phyloP scores from a whole-genome alignment of 2,888 invertebrate genomes.

The Caenorhabditis japonica region DNA sequence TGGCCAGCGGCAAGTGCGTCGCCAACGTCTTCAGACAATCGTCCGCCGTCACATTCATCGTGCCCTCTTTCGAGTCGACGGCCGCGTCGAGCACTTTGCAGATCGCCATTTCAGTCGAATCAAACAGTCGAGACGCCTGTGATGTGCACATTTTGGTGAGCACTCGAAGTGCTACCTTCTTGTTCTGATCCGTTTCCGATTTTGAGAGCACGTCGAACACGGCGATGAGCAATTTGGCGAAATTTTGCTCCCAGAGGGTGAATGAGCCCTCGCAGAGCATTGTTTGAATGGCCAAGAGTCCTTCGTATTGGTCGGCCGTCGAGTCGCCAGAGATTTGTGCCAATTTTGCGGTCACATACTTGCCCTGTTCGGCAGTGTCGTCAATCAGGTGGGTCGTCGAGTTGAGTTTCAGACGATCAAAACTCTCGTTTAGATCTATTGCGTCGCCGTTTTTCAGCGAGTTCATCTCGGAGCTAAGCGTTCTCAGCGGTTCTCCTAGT shows the following conservation, averaged over 20 bases:
- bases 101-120: constrained; percentile 43
- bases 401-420: constrained; percentile 45
- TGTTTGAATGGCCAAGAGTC: constrained; percentile 22
- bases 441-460: constrained; percentile 7
- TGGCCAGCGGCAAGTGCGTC: constrained; percentile 48
- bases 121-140: constrained; percentile 52
- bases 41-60: constrained; percentile 48
- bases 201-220: constrained; percentile 43
- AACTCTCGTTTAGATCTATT: constrained; percentile 40
- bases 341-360: constrained; percentile 21
- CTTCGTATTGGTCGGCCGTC: constrained; percentile 26
- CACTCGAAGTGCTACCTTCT: constrained; percentile 47
- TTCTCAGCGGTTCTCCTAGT: constrained; percentile 18
- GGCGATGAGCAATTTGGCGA: constrained; percentile 35
- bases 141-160: constrained; percentile 48
- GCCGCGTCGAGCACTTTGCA: constrained; percentile 48
- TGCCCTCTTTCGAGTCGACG: constrained; percentile 36
- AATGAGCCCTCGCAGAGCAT: constrained; percentile 57
- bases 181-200: constrained; percentile 30
- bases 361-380: constrained; percentile 27
- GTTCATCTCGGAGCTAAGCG: constrained; percentile 28
- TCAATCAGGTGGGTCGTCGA: constrained; percentile 45
- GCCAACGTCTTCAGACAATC: constrained; percentile 53
- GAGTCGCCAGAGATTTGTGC: constrained; percentile 10
- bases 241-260: constrained; percentile 50